These are phyloP conservation scores for Tinamus major DNA, from an alignment of 2,797 vertebrate species.

Conservation along the genomic window DNA sequence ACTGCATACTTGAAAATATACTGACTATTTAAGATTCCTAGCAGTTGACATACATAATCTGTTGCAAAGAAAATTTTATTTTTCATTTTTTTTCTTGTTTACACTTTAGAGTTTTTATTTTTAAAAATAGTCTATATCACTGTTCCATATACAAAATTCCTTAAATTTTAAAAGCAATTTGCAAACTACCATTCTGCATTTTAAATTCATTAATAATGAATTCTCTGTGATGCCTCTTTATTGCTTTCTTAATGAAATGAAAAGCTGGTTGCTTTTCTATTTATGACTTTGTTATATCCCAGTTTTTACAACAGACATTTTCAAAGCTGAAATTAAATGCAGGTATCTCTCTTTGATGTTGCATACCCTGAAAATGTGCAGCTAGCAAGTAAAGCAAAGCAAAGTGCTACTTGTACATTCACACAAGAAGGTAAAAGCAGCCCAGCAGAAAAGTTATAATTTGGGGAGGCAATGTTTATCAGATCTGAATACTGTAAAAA, in stretches of 20 bases:
- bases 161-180: constrained; percentile 28
- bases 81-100: neutral
- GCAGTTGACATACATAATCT: neutral
- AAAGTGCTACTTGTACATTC: neutral
- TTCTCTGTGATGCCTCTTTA: neutral
- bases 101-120: constrained; percentile 2
- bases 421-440: neutral
- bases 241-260: constrained; percentile 24
- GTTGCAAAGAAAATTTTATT: neutral
- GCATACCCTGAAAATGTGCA: neutral
- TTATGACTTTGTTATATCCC: constrained; percentile 21
- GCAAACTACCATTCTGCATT: neutral
- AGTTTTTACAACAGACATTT: constrained; percentile 25
- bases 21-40: neutral
- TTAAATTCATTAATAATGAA: constrained; percentile 4
- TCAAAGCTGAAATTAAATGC: constrained; percentile 7
- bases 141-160: neutral
- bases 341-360: constrained; percentile 2
- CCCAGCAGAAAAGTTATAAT: neutral
- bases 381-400: neutral
- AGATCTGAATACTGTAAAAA: neutral
- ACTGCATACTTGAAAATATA: neutral
- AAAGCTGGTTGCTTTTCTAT: constrained; percentile 17
- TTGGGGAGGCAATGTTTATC: neutral
- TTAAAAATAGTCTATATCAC: neutral